Percentiles rank a stretch among this genome's conserved stretches.
Evolutionary conservation across 2,888 invertebrate genomes (phyloP).

Genomic region (Caenorhabditis uteleia): DNA sequence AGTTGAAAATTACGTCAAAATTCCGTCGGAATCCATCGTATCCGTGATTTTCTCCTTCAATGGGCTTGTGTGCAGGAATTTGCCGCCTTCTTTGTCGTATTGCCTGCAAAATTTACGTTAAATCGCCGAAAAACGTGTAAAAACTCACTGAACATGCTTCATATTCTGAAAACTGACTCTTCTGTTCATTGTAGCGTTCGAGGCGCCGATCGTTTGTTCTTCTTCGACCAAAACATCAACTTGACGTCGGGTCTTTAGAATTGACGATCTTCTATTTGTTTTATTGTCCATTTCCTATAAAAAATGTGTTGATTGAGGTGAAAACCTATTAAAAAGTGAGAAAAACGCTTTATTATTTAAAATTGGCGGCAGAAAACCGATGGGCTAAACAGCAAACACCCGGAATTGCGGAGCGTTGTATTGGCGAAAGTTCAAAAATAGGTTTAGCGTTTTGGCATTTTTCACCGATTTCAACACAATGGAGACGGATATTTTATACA

Average conservation of each 20-base stretch:
- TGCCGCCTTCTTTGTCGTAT: slow-evolving; percentile 23
- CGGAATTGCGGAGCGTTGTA: too few relatives aligned
- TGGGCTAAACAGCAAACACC: too few relatives aligned
- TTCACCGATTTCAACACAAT: too few relatives aligned
- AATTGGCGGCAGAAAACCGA: too few relatives aligned
- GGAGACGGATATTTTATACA: too few relatives aligned
- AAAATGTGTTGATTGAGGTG: too few relatives aligned
- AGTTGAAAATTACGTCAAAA: slow-evolving; percentile 14
- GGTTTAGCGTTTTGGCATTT: too few relatives aligned
- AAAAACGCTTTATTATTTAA: too few relatives aligned
- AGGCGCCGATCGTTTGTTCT: neutral
- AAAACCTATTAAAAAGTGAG: too few relatives aligned
- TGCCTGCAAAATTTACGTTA: neutral
- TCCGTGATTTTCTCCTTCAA: slow-evolving; percentile 26
- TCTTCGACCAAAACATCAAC: slow-evolving; percentile 12
- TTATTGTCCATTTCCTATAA: slow-evolving; percentile 3
- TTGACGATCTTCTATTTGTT: slow-evolving; percentile 12
- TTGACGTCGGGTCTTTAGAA: slow-evolving; percentile 16
- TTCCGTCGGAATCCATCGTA: slow-evolving; percentile 25
- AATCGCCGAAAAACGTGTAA: neutral
- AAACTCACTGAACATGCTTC: slow-evolving; percentile 28
- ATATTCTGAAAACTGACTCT: slow-evolving; percentile 33
- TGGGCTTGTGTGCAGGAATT: slow-evolving; percentile 19
- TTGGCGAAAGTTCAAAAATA: too few relatives aligned
- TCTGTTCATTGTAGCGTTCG: slow-evolving; percentile 2